These are phyloP conservation scores for Psittacula derbiana DNA, from an alignment of 2,797 vertebrate genomes.

Conservation along the genomic window DNA sequence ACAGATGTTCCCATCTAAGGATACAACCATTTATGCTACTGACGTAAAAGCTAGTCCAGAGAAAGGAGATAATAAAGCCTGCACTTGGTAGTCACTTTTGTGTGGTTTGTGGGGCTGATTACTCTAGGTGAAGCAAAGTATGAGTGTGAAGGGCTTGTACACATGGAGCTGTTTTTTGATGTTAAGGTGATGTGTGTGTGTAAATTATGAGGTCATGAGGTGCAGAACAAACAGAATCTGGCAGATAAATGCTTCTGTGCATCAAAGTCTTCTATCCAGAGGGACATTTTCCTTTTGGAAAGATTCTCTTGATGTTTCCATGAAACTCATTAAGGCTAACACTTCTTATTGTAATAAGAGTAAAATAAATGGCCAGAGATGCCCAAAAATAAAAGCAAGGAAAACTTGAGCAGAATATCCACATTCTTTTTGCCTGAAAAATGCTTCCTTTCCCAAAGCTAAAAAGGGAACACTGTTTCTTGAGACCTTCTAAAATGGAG, in stretches of 20 bases:
- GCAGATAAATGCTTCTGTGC: neutral
- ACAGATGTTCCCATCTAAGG: neutral
- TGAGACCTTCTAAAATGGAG: neutral
- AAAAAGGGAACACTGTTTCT: neutral
- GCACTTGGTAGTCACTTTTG: neutral
- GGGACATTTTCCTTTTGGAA: neutral
- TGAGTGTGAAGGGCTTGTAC: neutral
- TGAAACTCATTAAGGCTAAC: rapidly evolving
- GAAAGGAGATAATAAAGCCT: neutral
- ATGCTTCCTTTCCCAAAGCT: neutral
- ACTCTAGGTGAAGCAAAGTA: neutral
- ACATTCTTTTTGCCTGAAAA: neutral
- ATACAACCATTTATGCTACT: neutral
- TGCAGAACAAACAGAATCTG: neutral
- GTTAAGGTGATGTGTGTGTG: neutral
- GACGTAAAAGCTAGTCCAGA: neutral
- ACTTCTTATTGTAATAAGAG: neutral
- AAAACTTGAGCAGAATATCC: neutral
- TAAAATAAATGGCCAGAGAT: neutral
- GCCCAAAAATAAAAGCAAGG: neutral
- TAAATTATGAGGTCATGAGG: neutral
- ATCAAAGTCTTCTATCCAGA: neutral
- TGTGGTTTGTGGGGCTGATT: neutral
- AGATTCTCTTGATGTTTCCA: neutral
- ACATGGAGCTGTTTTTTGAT: neutral